Conservation (phyloP, 23 tunicate species). For the Diplosoma virens region DNA sequence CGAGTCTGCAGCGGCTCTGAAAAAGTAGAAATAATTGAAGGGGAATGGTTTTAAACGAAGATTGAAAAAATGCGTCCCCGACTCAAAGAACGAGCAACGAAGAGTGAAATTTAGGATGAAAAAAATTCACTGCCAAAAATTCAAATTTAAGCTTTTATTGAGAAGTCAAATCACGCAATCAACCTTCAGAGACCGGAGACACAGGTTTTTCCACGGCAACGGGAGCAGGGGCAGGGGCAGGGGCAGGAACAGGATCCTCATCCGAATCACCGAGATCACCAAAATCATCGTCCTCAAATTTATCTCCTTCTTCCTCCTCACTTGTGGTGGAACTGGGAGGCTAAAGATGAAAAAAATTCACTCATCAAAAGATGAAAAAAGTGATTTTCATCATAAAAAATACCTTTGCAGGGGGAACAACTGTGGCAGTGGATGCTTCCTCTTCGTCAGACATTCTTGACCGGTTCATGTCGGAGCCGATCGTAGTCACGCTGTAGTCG, state of each 20-base stretch:
- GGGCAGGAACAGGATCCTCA: constrained; percentile 78
- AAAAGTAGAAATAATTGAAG: no score
- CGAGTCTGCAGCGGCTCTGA: no score
- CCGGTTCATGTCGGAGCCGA: constrained; percentile 81
- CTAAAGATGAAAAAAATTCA: neutral
- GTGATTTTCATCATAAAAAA: neutral
- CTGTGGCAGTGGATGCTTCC: neutral
- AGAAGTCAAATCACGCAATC: no score
- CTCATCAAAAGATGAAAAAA: neutral
- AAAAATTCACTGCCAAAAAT: no score
- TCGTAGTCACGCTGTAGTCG: constrained; percentile 96
- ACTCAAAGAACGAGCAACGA: no score
- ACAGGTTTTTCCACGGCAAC: neutral
- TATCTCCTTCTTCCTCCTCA: constrained; percentile 66
- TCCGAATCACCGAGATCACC: constrained; percentile 51
- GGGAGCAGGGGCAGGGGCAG: constrained; percentile 55
- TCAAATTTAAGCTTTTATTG: no score
- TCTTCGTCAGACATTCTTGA: constrained; percentile 77
- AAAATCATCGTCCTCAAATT: constrained; percentile 91
- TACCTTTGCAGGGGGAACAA: constrained; percentile 1
- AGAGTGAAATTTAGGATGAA: no score
- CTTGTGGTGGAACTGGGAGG: constrained; percentile 18
- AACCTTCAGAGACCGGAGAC: neutral
- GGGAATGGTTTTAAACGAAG: no score
- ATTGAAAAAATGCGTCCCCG: no score